Conservation (phyloP, 2,888 invertebrate species). For the Bruchidius siliquastri region DNA sequence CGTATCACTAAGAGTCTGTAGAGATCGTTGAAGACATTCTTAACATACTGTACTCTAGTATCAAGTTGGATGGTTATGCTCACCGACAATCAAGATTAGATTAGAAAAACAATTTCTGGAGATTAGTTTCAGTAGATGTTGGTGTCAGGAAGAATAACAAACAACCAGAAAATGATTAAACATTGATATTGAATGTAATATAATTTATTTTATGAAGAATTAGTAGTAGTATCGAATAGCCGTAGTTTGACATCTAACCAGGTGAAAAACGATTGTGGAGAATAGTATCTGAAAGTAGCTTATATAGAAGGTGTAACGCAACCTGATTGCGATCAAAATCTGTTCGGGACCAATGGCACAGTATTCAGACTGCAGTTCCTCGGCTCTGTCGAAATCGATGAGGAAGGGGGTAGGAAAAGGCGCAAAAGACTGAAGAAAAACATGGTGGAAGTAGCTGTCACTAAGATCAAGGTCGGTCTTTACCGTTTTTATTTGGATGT, state of each 20-base stretch:
- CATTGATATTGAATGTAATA: background rate
- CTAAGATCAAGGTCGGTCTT: slow-evolving; percentile 74
- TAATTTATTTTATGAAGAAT: background rate
- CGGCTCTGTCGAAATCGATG: slow-evolving; percentile 81
- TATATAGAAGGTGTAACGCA: slow-evolving; percentile 37
- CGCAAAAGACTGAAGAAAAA: slow-evolving; percentile 79
- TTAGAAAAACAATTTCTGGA: too few relatives aligned
- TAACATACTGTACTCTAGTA: too few relatives aligned
- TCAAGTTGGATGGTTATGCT: too few relatives aligned
- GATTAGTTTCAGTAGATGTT: too few relatives aligned
- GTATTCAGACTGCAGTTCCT: slow-evolving; percentile 79
- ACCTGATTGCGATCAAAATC: slow-evolving; percentile 21
- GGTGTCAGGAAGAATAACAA: too few relatives aligned
- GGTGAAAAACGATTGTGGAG: background rate
- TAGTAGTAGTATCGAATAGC: background rate
- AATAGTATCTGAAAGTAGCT: slow-evolving; percentile 31
- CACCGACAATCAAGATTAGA: too few relatives aligned
- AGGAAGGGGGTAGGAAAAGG: slow-evolving; percentile 67
- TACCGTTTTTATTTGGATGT: slow-evolving; percentile 5
- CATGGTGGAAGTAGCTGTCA: slow-evolving; percentile 84
- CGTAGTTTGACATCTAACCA: background rate
- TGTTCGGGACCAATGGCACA: slow-evolving; percentile 58
- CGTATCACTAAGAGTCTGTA: too few relatives aligned
- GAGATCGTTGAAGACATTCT: too few relatives aligned
- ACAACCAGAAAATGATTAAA: too few relatives aligned